Percentiles rank a stretch among this genome's conserved stretches.
Evolutionary conservation across 2,113 vertebrate genomes (phyloP).

Genomic region (Vidua chalybeata): DNA sequence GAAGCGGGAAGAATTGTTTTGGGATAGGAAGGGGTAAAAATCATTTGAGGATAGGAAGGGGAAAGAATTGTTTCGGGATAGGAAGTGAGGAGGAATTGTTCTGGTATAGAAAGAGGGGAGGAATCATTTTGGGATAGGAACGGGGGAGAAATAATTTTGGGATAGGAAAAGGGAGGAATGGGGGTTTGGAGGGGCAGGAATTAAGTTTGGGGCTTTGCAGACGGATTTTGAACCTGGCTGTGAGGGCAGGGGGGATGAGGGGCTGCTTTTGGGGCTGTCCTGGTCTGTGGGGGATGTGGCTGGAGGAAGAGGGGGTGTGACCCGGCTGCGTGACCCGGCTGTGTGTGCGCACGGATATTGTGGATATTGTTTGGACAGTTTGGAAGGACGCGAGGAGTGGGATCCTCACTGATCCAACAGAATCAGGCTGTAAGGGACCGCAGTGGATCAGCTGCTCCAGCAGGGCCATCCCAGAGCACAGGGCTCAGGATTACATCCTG

Average conservation of each 20-base stretch:
- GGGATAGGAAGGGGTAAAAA: too few species aligned
- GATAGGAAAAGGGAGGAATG: not conserved
- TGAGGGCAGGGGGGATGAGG: not conserved
- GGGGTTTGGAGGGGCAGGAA: not conserved
- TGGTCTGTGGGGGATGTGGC: not conserved
- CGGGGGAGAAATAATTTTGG: not conserved
- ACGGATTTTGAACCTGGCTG: not conserved
- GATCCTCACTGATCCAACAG: not conserved
- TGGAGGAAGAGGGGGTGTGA: not conserved
- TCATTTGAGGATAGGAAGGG: not conserved
- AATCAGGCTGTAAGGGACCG: not conserved
- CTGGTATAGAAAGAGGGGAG: too few species aligned
- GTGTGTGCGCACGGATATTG: rapidly evolving
- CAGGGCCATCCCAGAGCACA: not conserved
- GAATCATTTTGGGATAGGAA: not conserved
- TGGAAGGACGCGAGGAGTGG: not conserved
- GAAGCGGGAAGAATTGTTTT: rapidly evolving
- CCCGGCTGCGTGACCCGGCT: too few species aligned
- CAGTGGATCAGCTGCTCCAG: not conserved
- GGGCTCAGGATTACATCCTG: not conserved
- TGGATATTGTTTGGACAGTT: not conserved
- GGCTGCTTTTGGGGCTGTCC: rapidly evolving
- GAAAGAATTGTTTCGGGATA: rapidly evolving
- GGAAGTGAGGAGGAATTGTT: not conserved
- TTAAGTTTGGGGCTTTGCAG: not conserved